Evolutionary conservation across 30 jellyfish, hydroid and myxozoan genomes (phyloP).

Genomic region (Chrysaora quinquecirrha): DNA sequence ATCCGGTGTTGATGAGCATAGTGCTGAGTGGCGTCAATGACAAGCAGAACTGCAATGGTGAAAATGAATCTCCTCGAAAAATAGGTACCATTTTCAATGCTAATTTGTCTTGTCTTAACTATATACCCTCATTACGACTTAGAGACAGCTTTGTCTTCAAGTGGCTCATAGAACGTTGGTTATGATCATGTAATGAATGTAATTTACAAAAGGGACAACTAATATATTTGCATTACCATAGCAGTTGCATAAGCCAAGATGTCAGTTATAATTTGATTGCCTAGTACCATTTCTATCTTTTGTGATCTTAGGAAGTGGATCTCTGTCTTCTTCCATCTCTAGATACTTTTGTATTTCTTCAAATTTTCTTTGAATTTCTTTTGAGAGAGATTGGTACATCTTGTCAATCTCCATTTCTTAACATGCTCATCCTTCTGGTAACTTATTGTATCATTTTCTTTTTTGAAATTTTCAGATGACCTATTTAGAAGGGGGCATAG

Average conservation of each 20-base stretch:
- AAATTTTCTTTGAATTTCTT: slow-evolving; percentile 1
- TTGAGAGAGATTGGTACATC: slow-evolving; percentile 15
- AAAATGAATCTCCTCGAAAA: not conserved
- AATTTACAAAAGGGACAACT: not conserved
- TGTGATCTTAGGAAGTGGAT: slow-evolving; percentile 19
- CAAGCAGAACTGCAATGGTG: not conserved
- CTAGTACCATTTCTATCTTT: not conserved
- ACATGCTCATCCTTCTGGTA: slow-evolving; percentile 8
- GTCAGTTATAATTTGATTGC: slow-evolving; percentile 15
- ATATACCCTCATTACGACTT: not conserved
- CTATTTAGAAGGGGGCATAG: slow-evolving; percentile 28
- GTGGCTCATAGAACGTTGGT: not conserved
- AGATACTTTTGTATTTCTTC: slow-evolving; percentile 15
- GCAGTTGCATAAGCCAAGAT: slow-evolving; percentile 25
- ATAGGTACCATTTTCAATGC: not conserved
- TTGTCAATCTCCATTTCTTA: not conserved
- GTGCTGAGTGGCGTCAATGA: not conserved
- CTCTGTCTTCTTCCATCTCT: slow-evolving; percentile 13
- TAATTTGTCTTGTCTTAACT: not conserved
- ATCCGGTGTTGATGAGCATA: not conserved
- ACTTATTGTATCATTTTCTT: slow-evolving; percentile 23
- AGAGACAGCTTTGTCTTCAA: not conserved
- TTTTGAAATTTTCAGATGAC: slow-evolving; percentile 39
- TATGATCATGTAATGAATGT: not conserved
- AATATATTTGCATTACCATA: not conserved